Evolutionary conservation across 2,888 invertebrate genomes (phyloP).

Genomic region (Anoplius nigerrimus): DNA sequence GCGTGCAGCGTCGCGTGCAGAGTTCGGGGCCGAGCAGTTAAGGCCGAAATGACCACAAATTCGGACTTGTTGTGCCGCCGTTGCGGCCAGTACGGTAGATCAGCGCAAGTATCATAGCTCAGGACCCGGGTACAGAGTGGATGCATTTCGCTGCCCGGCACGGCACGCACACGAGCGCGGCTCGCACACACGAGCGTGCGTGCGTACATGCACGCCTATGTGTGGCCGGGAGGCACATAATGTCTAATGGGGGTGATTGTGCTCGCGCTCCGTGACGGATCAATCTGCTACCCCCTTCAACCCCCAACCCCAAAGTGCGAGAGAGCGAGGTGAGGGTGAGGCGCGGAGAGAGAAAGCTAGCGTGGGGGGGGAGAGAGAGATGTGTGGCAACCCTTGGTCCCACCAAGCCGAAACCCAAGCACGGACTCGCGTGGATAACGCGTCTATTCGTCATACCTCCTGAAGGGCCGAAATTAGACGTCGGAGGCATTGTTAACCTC

Average conservation of each 20-base stretch:
- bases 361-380: conserved; percentile 24
- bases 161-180: conserved; percentile 36
- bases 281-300: conserved; percentile 72
- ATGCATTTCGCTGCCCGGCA: conserved; percentile 65
- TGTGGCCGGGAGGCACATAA: conserved; percentile 70
- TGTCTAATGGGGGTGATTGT: conserved; percentile 75
- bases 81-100: conserved; percentile 59
- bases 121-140: conserved; percentile 55
- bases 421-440: conserved; percentile 67
- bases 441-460: conserved; percentile 68
- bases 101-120: conserved; percentile 69
- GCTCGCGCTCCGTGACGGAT: conserved; percentile 74
- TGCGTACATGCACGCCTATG: conserved; percentile 53
- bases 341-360: conserved; percentile 7
- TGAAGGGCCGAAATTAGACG: conserved; percentile 49
- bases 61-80: conserved; percentile 47
- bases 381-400: conserved; percentile 50
- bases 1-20: neutral
- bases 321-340: conserved; percentile 12
- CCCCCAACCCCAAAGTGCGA: conserved; percentile 50
- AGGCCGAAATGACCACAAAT: conserved; percentile 45
- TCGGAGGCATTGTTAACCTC: conserved; percentile 49
- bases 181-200: conserved; percentile 31
- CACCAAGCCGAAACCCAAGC: conserved; percentile 62
- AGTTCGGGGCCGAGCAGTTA: conserved; percentile 19